phyloP scores from a whole-genome alignment of 2,888 invertebrate species.

The Octonoba sinensis region DNA sequence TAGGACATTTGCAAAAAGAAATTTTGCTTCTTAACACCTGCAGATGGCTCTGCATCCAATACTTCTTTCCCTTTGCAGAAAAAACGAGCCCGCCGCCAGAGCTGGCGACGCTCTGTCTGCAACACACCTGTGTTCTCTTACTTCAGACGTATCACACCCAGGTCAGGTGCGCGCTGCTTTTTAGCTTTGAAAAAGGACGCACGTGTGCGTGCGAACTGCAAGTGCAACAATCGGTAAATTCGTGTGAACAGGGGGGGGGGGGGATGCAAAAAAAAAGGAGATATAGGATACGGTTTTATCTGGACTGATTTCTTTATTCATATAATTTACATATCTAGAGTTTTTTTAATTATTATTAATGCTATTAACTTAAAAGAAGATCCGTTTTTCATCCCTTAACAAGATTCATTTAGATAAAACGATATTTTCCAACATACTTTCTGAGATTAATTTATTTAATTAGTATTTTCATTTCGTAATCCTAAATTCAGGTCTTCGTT shows the following conservation, averaged over 20 bases:
- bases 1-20: not conserved
- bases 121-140: constrained; percentile 57
- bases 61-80: constrained; percentile 5
- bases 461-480: too few relatives aligned
- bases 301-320: constrained; percentile 14
- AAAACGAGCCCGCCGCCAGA: constrained; percentile 19
- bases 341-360: constrained; percentile 5
- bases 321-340: constrained; percentile 24
- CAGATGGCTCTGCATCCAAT: constrained; percentile 6
- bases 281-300: constrained; percentile 54
- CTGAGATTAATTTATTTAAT: too few relatives aligned
- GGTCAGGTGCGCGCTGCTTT: constrained; percentile 54
- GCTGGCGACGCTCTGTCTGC: constrained; percentile 59
- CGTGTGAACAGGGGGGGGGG: constrained; percentile 48
- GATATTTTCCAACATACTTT: constrained; percentile 19
- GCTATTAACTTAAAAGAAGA: constrained; percentile 29
- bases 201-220: constrained; percentile 36
- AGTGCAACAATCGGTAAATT: constrained; percentile 60
- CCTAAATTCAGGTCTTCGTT: too few relatives aligned
- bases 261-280: constrained; percentile 23
- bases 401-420: constrained; percentile 34
- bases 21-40: not conserved
- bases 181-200: constrained; percentile 30
- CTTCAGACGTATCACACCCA: constrained; percentile 55
- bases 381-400: constrained; percentile 30